These are phyloP conservation scores for Microcebus lehilahytsara DNA, from an alignment of 2,113 vertebrate genomes.

Conservation along the genomic window DNA sequence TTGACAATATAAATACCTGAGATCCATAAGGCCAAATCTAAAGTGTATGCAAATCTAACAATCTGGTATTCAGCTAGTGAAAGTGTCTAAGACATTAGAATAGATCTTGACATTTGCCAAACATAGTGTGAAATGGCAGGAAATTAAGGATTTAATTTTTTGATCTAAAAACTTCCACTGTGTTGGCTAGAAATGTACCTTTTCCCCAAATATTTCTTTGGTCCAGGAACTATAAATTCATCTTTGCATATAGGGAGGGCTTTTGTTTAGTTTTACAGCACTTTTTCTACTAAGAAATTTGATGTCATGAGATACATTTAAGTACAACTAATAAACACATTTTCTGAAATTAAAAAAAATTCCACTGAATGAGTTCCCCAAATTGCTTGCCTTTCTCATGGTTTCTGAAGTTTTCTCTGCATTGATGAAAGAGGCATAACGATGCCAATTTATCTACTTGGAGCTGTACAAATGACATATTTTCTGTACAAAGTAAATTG, in stretches of 20 bases:
- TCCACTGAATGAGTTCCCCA: not conserved
- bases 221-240: no score
- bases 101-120: not conserved
- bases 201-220: no score
- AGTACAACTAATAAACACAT: no score
- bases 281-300: no score
- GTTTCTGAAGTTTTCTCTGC: not conserved
- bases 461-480: not conserved
- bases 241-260: no score
- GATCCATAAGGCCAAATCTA: not conserved
- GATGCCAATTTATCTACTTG: not conserved
- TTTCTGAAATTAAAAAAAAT: no score
- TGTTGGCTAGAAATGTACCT: no score
- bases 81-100: not conserved
- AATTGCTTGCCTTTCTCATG: not conserved
- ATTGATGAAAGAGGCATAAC: not conserved
- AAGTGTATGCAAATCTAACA: not conserved
- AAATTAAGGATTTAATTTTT: not conserved
- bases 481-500: not conserved
- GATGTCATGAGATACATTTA: no score
- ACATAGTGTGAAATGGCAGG: not conserved
- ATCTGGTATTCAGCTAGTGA: not conserved
- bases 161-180: not conserved
- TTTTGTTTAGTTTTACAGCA: no score
- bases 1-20: not conserved